These are phyloP conservation scores for Andrena dorsata DNA, from an alignment of 2,888 invertebrate genomes.

Conservation along the genomic window DNA sequence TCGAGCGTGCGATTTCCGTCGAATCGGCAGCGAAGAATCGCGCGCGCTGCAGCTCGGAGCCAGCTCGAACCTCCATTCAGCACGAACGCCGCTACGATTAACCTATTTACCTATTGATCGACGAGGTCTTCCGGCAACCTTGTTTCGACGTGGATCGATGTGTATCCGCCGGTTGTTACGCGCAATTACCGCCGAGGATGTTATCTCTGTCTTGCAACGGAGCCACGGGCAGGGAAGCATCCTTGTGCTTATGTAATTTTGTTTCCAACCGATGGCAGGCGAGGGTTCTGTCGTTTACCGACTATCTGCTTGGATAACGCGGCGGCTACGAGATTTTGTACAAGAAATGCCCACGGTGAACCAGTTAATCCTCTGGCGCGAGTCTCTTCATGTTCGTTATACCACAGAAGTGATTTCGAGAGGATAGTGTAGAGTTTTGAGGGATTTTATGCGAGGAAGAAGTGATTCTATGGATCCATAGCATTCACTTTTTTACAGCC, in stretches of 20 bases:
- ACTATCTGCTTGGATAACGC: neutral
- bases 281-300: neutral
- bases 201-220: constrained; percentile 36
- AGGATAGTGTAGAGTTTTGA: too few species aligned
- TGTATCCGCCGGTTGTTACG: constrained; percentile 54
- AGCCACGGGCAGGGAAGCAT: constrained; percentile 19
- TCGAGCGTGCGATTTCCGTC: constrained; percentile 77
- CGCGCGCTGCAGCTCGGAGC: constrained; percentile 28
- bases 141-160: constrained; percentile 64
- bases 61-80: constrained; percentile 58
- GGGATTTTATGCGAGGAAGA: too few species aligned
- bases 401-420: too few species aligned
- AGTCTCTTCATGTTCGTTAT: too few species aligned
- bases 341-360: neutral
- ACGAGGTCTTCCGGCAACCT: constrained; percentile 65
- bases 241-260: constrained; percentile 42
- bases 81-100: constrained; percentile 64
- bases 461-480: too few species aligned
- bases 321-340: neutral
- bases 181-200: constrained; percentile 57
- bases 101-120: constrained; percentile 74
- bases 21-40: constrained; percentile 70
- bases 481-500: too few species aligned
- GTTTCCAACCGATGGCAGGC: neutral
- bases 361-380: too few species aligned